Evolutionary conservation across 2,888 invertebrate genomes (phyloP), one percentile per base, ranked within the genome.

Genomic region (Cryptocheilus praepositus): DNA sequence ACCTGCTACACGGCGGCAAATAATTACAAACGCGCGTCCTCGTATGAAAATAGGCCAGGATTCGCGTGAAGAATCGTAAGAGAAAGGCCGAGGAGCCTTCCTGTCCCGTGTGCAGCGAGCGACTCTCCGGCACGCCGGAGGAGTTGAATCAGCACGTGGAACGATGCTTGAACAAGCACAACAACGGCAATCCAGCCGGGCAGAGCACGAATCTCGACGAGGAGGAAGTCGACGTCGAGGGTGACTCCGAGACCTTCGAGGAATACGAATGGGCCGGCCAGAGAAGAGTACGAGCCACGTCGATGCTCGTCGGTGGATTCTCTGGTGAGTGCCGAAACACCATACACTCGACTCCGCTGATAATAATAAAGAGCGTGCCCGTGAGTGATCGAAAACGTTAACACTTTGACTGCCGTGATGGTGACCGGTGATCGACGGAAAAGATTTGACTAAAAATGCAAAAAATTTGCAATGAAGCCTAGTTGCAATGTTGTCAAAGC

Each of bases 251-350:
- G 68, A 91, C 89, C 57, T 94, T 91, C 85, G 95, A 96, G 77
- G 96, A 96, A 85, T 98, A 97, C 88, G 95, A 95, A 85, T 97
- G 97, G 97, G 96, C 96, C 28, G 96, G 96, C 0, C 95, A 97
- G 87, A 94, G 95, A 83, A 90, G 97, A 65, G 93, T 95, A 61
- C 90, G 94, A 3, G 94, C 93, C 0, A 91, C 94, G 0, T 93
- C 94, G 3, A 89, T 96, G 73, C 91, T 95, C 57, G 91, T 92
- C 73, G 93, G 93, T 22, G 92, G 93, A 52, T 92, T 93, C 78
- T 90, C 92, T n/a, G 91, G 91, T 90, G 62, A 81, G 81, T 57
- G 4, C 11, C 13, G 11, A 7, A 36, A 36, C 36, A 7, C 36
- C 11, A 15, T 22, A 2, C 11, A 1, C 8, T 45, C 58, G 16